Evolutionary conservation across 2,113 vertebrate genomes (phyloP).

Genomic region (Ondatra zibethicus): DNA sequence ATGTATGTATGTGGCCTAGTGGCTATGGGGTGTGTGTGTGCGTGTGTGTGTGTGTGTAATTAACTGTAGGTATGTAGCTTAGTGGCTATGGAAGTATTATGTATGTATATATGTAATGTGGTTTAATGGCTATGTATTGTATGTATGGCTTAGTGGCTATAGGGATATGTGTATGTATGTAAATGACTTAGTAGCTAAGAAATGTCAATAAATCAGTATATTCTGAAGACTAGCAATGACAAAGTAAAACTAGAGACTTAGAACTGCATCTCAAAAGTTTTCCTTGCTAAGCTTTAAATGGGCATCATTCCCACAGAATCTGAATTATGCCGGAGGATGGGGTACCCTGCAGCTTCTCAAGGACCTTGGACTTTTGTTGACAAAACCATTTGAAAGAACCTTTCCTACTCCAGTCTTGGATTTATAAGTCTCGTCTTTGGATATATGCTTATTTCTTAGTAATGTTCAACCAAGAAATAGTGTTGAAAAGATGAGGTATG

Average conservation of each 20-base stretch:
- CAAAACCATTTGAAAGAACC: not conserved
- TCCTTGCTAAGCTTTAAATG: not conserved
- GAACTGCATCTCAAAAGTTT: not conserved
- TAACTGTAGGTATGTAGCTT: not conserved
- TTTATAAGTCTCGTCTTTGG: not conserved
- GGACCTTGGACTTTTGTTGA: not conserved
- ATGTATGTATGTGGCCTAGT: not conserved
- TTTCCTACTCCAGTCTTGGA: not conserved
- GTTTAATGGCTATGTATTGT: not conserved
- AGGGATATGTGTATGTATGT: not conserved
- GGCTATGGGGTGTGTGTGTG: not conserved
- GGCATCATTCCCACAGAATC: not conserved
- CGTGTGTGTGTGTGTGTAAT: too few relatives aligned
- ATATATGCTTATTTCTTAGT: not conserved
- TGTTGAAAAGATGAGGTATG: not conserved
- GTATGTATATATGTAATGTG: not conserved
- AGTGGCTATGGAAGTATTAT: not conserved
- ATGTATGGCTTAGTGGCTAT: not conserved
- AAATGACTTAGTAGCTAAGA: not conserved
- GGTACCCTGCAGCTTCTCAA: not conserved
- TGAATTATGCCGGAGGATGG: not conserved
- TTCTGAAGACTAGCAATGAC: not conserved
- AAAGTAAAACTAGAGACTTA: conserved; percentile 27
- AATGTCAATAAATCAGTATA: not conserved
- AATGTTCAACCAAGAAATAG: not conserved